These are phyloP conservation scores for Athene noctua DNA, from an alignment of 2,113 vertebrate genomes.

Conservation along the genomic window DNA sequence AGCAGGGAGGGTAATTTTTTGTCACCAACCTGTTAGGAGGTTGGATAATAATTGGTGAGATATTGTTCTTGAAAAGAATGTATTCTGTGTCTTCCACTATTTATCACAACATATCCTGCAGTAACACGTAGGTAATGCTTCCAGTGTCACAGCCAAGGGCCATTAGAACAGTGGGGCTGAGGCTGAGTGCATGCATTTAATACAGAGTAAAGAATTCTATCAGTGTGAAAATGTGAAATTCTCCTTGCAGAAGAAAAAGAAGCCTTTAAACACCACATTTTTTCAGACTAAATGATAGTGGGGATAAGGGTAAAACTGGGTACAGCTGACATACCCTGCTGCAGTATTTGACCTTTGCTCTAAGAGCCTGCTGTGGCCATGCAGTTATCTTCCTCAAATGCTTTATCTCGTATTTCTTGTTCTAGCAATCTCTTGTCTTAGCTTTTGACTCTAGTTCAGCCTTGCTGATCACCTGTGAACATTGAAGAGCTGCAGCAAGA, in stretches of 20 bases:
- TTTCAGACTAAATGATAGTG: not conserved
- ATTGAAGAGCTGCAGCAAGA: not conserved
- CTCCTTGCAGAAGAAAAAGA: not conserved
- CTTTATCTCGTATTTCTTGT: not conserved
- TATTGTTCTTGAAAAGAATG: not conserved
- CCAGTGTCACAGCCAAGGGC: not conserved
- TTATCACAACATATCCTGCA: not conserved
- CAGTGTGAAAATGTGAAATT: not conserved
- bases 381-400: not conserved
- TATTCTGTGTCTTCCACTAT: not conserved
- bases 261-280: not conserved
- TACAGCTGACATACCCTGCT: not conserved
- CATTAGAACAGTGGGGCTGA: fast-evolving
- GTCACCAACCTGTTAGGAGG: not conserved
- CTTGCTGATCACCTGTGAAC: not conserved
- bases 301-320: not conserved
- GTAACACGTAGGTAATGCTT: fast-evolving
- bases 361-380: not conserved
- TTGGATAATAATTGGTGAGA: not conserved
- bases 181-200: not conserved
- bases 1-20: not conserved
- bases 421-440: not conserved
- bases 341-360: not conserved
- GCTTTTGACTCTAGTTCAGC: not conserved
- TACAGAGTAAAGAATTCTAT: not conserved